Evolutionary conservation across 1,140 invertebrate genomes (phyloP).

Genomic region (Drosophila pseudoananassae): DNA sequence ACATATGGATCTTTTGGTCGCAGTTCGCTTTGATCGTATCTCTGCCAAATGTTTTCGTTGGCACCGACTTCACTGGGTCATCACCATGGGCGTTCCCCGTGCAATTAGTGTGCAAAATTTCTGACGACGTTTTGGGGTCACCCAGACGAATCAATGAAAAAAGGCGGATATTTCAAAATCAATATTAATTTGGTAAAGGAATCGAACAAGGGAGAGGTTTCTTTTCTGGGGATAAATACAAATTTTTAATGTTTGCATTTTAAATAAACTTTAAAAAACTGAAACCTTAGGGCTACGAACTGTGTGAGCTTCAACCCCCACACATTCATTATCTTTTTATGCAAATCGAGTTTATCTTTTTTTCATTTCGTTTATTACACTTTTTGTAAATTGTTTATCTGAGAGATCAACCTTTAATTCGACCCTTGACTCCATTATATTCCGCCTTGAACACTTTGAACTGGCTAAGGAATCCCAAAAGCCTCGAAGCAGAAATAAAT

Average conservation of each 20-base stretch:
- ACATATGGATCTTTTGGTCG: slow-evolving; percentile 58
- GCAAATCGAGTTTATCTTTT: not conserved
- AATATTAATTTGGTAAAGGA: slow-evolving; percentile 7
- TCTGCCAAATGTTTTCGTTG: slow-evolving; percentile 65
- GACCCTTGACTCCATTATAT: slow-evolving; percentile 4
- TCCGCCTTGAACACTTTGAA: not conserved
- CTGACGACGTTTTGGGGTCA: slow-evolving; percentile 41
- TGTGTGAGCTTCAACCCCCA: not conserved
- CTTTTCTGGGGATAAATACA: no score
- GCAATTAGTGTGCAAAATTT: slow-evolving; percentile 43
- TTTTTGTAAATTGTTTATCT: slow-evolving; percentile 10
- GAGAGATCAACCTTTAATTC: not conserved
- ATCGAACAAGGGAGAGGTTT: not conserved
- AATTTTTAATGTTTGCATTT: no score
- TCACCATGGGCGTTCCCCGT: slow-evolving; percentile 51
- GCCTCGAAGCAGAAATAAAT: slow-evolving; percentile 17
- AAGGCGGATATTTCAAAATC: slow-evolving; percentile 1
- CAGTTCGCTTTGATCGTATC: slow-evolving; percentile 75
- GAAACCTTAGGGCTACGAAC: no score
- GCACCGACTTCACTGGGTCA: slow-evolving; percentile 62
- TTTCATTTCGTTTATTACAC: not conserved
- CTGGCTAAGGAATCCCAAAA: not conserved
- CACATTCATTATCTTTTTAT: no score
- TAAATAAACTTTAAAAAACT: no score
- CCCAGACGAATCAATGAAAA: slow-evolving; percentile 8